These are phyloP conservation scores for Dioctria linearis DNA, from an alignment of 2,888 invertebrate genomes.

Conservation along the genomic window DNA sequence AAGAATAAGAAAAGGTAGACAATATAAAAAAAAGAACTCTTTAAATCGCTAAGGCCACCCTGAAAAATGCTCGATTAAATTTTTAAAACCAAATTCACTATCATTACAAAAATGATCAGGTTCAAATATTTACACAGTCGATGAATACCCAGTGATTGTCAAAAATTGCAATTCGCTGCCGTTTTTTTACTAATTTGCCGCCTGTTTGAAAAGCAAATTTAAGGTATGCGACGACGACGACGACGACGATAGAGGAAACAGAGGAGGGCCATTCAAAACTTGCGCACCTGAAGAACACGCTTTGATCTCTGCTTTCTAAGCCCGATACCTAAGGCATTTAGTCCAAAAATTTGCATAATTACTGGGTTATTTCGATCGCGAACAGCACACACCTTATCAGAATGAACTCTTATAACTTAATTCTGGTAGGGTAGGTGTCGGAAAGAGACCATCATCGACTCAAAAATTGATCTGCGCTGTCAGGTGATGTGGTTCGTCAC, in stretches of 20 bases:
- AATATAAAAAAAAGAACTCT: background rate
- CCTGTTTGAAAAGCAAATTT: conserved; percentile 11
- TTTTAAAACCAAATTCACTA: background rate
- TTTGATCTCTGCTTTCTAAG: conserved; percentile 19
- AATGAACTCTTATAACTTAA: conserved; percentile 12
- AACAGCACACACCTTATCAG: conserved; percentile 31
- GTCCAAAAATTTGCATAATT: conserved; percentile 41
- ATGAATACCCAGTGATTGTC: conserved; percentile 30
- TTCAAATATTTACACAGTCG: conserved; percentile 45
- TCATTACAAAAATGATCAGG: conserved; percentile 34
- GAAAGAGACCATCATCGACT: conserved; percentile 5
- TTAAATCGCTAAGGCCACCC: conserved; percentile 24
- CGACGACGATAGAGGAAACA: background rate
- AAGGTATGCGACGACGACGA: conserved; percentile 2
- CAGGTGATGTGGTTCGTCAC: conserved; percentile 51
- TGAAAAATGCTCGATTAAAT: background rate
- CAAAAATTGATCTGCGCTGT: background rate
- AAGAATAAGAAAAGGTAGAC: too few species aligned
- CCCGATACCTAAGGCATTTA: background rate
- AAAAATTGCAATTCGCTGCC: background rate
- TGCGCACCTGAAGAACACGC: background rate
- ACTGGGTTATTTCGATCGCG: background rate
- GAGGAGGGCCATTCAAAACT: background rate
- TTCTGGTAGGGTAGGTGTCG: conserved; percentile 41
- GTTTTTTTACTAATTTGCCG: background rate